phyloP scores from a whole-genome alignment of 2,113 vertebrate species.

The Balaeniceps rex region DNA sequence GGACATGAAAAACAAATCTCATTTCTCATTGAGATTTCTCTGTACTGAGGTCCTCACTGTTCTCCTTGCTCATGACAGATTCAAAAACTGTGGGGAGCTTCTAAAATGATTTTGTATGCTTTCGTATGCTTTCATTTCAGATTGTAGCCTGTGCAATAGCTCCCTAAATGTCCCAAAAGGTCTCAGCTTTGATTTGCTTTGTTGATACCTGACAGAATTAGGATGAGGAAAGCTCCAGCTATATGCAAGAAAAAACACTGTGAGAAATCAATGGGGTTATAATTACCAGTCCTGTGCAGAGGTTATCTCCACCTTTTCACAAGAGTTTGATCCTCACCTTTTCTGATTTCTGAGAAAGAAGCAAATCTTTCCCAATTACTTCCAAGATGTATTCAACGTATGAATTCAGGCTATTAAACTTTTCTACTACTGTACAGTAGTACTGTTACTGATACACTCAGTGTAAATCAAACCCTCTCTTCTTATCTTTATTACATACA shows the following conservation, averaged over 20 bases:
- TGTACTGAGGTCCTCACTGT: background rate
- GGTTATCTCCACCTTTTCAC: background rate
- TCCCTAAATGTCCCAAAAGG: background rate
- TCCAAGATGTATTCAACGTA: background rate
- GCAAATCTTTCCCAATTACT: background rate
- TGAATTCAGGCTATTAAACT: background rate
- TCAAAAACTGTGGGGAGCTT: background rate
- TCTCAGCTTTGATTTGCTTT: background rate
- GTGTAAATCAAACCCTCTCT: background rate
- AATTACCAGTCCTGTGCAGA: background rate
- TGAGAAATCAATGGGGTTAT: background rate
- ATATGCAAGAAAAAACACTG: background rate
- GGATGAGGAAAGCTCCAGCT: background rate
- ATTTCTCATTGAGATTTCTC: background rate
- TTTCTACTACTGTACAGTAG: background rate
- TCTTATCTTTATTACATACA: background rate
- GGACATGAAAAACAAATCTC: background rate
- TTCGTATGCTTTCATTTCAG: background rate
- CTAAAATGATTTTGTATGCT: background rate
- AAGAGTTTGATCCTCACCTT: background rate
- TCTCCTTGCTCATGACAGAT: background rate
- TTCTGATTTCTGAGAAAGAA: background rate
- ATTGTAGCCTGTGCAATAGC: background rate
- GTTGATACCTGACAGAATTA: background rate
- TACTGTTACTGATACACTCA: background rate